Percentiles rank a stretch among this genome's conserved stretches.
phyloP scores from a whole-genome alignment of 2,797 vertebrate species.

The Eutrigla gurnardus region DNA sequence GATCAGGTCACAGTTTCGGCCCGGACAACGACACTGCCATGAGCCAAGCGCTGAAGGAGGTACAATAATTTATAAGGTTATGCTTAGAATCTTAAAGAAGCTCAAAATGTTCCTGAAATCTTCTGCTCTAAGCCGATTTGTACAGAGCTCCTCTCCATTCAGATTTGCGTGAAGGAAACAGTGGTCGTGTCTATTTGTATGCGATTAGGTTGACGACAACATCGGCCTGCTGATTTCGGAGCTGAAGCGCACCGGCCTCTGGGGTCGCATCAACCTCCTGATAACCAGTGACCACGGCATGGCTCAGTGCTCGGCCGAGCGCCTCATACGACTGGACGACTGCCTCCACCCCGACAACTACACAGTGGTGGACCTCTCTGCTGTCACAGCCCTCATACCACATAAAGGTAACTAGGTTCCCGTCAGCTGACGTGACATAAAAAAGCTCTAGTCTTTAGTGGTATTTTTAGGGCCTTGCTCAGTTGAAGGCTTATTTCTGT shows the following conservation, averaged over 20 bases:
- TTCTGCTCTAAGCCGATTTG: not conserved
- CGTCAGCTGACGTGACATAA: not conserved
- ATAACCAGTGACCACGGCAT: conserved; percentile 98
- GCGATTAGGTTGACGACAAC: conserved; percentile 84
- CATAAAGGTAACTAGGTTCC: conserved; percentile 74
- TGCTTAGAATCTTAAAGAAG: not conserved
- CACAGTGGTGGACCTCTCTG: conserved; percentile 85
- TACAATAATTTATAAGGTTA: conserved; percentile 1
- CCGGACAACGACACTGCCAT: conserved; percentile 88
- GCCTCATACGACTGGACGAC: conserved; percentile 86
- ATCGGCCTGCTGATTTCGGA: conserved; percentile 86
- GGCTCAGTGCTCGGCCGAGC: conserved; percentile 89
- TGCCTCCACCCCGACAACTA: conserved; percentile 87
- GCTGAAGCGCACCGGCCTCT: conserved; percentile 85
- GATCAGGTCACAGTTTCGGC: conserved; percentile 89
- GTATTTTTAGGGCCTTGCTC: not conserved
- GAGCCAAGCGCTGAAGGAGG: conserved; percentile 83
- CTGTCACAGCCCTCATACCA: conserved; percentile 91
- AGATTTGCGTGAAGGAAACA: not conserved
- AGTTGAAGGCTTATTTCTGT: not conserved
- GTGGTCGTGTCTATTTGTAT: not conserved
- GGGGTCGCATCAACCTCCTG: conserved; percentile 91
- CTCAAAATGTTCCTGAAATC: not conserved
- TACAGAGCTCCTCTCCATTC: not conserved
- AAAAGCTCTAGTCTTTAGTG: not conserved